Base-by-base conservation (phyloP, 2,113 vertebrate species). In the Climacteris rufus region DNA sequence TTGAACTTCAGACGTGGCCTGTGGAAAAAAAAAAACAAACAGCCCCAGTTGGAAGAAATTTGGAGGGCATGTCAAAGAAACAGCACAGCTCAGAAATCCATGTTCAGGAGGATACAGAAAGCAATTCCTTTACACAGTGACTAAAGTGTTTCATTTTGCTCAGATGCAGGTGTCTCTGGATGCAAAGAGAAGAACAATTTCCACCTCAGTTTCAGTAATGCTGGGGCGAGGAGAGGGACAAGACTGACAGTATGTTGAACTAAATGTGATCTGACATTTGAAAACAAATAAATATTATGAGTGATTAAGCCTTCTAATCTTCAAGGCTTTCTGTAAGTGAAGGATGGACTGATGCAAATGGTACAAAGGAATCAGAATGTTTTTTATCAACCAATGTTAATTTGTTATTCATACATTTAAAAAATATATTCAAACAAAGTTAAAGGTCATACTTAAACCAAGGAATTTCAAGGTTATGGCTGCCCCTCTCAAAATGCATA, bases 1-100 rank as follows among this genome's bases (percentile, higher is more conserved):
- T 98, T 99, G 98, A 99, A 99, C 88, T 98, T 98, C 94, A 99
- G 97, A 91, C 98, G 98, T 6, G 99, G 98, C 86, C 99, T 99
- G 86, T 15, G 77, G 91, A 93, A 96, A 83, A 42, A 83, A 42
- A 72, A 94, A 95, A 92, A 79, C 45, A 95, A 93, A 91, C 64
- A 5, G 40, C 60, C 28, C 33, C 30, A 17, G 17, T 45, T 18
- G 22, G 27, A 83, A 77, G 49, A 44, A 86, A 83, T 22, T 44
- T 1, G 1, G 40, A 91, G 52, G 35, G 49, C 25, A 6, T 0
- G 0, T 47, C 56, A 37, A 27, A 66, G 72, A 39, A 84, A 14
- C 8, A 49, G 35, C 4, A 5, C 0, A 54, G 68, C 30, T 47
- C 74, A 59, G 42, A 68, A n/a, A 37, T 75, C 60, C 31, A 11